Evolutionary conservation across 2,113 vertebrate species (phyloP).

Genomic region (Abramis brama): DNA sequence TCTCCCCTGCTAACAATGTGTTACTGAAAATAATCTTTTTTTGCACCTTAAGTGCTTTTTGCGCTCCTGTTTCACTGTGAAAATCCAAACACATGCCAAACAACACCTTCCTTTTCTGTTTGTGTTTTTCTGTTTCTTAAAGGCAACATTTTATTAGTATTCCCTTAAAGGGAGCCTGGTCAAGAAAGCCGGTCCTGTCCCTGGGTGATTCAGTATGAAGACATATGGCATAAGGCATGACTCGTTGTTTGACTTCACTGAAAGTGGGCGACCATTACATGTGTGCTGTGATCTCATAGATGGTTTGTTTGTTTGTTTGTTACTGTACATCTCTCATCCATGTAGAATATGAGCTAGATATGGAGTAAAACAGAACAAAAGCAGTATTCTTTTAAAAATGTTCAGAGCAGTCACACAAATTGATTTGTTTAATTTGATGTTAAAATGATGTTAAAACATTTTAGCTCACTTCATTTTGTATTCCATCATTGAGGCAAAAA

Average conservation of each 20-base stretch:
- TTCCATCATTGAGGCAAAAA: background rate
- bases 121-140: background rate
- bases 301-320: slow-evolving; percentile 23
- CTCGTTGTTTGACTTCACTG: slow-evolving; percentile 17
- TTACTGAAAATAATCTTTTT: background rate
- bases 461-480: background rate
- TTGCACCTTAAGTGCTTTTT: background rate
- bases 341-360: background rate
- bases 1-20: background rate
- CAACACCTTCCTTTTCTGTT: background rate
- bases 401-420: background rate
- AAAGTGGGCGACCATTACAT: slow-evolving; percentile 21
- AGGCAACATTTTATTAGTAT: background rate
- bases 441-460: background rate
- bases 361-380: background rate
- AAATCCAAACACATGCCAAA: background rate
- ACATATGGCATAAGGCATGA: slow-evolving; percentile 28
- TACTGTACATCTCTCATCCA: background rate
- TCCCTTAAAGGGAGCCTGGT: background rate
- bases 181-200: background rate
- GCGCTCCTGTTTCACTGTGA: background rate
- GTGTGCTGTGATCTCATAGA: background rate
- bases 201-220: background rate
- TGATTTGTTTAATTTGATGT: background rate
- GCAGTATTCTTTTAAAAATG: background rate